phyloP scores from a whole-genome alignment of 2,797 vertebrate genomes.

The Melanotaenia nigrans region DNA sequence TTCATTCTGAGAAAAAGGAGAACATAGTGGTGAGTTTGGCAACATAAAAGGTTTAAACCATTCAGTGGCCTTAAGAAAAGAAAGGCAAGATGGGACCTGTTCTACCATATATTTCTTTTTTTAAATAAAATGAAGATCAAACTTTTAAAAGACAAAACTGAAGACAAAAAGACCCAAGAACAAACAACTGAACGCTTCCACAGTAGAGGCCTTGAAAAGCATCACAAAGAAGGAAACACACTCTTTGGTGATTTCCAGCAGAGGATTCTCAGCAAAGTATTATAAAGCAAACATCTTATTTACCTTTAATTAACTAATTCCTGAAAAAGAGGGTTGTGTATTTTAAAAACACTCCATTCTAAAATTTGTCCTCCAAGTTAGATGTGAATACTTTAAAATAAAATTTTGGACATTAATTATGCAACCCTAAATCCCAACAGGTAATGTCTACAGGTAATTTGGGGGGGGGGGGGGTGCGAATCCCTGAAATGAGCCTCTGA shows the following conservation, averaged over 20 bases:
- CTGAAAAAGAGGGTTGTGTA: not conserved
- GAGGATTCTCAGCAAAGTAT: not conserved
- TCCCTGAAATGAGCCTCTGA: not conserved
- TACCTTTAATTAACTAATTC: not conserved
- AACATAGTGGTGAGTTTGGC: not conserved
- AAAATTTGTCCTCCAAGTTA: not conserved
- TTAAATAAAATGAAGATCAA: not conserved
- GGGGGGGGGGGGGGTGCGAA: not conserved
- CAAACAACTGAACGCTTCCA: not conserved
- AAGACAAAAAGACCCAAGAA: not conserved
- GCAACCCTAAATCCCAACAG: not conserved
- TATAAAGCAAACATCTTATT: not conserved
- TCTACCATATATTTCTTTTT: not conserved
- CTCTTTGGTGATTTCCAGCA: not conserved
- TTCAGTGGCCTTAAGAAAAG: not conserved
- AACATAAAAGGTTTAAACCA: not conserved
- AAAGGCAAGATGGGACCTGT: not conserved
- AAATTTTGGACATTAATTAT: not conserved
- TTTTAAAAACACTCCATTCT: not conserved
- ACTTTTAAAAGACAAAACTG: not conserved
- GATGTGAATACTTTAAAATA: not conserved
- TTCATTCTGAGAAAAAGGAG: conserved; percentile 2
- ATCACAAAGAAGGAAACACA: not conserved
- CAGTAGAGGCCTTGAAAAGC: not conserved
- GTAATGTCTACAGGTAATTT: not conserved